Conservation (phyloP, 2,888 invertebrate species). For the Agapostemon virescens region DNA sequence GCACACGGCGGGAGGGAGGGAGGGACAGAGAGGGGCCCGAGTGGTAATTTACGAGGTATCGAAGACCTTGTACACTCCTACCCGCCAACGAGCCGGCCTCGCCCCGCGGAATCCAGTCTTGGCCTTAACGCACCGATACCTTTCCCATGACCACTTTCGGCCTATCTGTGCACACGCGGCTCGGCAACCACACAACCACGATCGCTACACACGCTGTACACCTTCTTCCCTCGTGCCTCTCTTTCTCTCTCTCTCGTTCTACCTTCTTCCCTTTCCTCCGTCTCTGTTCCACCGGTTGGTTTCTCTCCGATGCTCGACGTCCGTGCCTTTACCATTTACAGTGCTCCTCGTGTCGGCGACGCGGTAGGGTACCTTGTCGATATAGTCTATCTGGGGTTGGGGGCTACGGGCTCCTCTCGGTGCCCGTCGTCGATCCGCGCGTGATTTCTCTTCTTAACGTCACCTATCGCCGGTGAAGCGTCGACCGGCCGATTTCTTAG, state of each 20-base stretch:
- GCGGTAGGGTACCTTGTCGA: slow-evolving; percentile 70
- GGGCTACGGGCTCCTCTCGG: slow-evolving; percentile 11
- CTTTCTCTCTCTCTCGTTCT: not conserved
- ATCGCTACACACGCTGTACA: slow-evolving; percentile 12
- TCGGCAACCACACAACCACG: slow-evolving; percentile 23
- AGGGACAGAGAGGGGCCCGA: slow-evolving; percentile 44
- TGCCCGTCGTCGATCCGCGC: slow-evolving; percentile 30
- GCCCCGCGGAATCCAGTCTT: slow-evolving; percentile 77
- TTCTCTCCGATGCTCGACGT: slow-evolving; percentile 21
- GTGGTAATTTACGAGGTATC: slow-evolving; percentile 80
- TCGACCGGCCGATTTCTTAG: slow-evolving; percentile 64
- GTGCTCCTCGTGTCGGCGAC: slow-evolving; percentile 66
- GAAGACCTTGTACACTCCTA: slow-evolving; percentile 80
- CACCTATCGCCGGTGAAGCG: slow-evolving; percentile 60
- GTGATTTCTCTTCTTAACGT: slow-evolving; percentile 67
- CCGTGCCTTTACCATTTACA: slow-evolving; percentile 69
- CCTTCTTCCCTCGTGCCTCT: not conserved
- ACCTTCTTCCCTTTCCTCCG: not conserved
- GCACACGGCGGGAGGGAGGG: slow-evolving; percentile 5
- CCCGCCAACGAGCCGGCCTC: slow-evolving; percentile 77
- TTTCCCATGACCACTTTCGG: slow-evolving; percentile 74
- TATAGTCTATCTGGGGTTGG: slow-evolving; percentile 64
- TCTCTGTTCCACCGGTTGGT: too few relatives aligned
- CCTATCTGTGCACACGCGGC: slow-evolving; percentile 62
- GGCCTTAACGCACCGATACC: slow-evolving; percentile 76